These are phyloP conservation scores for Diadema setosum DNA, from an alignment of 35 echinoderm and acorn worm species.

Conservation along the genomic window DNA sequence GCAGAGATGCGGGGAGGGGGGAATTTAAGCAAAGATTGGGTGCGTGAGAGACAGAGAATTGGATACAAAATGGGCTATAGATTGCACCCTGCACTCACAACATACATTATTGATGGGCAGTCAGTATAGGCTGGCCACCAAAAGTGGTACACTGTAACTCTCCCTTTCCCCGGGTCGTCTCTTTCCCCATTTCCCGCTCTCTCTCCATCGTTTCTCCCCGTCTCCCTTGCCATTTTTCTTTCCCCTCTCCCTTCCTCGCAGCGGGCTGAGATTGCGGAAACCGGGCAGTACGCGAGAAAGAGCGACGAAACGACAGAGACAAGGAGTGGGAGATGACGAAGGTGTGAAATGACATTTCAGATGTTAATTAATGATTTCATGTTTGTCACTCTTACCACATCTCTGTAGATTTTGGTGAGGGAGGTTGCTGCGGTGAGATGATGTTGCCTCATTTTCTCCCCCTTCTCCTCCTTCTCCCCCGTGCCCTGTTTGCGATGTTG, in stretches of 20 bases:
- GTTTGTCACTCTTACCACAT: neutral
- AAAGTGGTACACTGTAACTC: neutral
- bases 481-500: neutral
- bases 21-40: neutral
- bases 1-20: neutral
- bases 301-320: neutral
- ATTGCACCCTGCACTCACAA: neutral
- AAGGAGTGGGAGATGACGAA: neutral
- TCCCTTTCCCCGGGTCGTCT: too few relatives aligned
- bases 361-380: slow-evolving; percentile 28
- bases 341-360: slow-evolving; percentile 26
- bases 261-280: neutral
- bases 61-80: neutral
- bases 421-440: too few relatives aligned
- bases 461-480: neutral
- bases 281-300: neutral
- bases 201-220: neutral
- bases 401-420: too few relatives aligned
- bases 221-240: neutral
- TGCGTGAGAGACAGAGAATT: neutral
- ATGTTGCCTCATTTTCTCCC: too few relatives aligned
- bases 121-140: neutral
- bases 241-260: neutral
- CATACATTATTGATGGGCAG: slow-evolving; percentile 8
- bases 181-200: neutral